Evolutionary conservation across 2,797 vertebrate species (phyloP).

Genomic region (Sebastes oblongus): DNA sequence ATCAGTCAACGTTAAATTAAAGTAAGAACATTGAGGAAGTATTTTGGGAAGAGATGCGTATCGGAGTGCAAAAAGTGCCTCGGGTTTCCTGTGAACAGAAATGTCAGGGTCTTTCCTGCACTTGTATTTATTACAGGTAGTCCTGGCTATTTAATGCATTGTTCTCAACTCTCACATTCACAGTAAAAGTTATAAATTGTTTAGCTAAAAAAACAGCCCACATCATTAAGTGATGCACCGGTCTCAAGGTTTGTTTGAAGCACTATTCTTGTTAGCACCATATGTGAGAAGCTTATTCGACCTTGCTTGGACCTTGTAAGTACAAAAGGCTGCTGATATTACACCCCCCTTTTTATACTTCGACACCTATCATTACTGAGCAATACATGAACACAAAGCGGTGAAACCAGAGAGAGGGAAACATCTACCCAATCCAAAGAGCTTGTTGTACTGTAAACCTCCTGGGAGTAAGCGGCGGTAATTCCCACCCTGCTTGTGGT

Average conservation of each 20-base stretch:
- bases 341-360: neutral
- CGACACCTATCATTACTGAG: neutral
- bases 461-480: neutral
- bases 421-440: neutral
- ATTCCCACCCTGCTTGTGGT: neutral
- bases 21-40: neutral
- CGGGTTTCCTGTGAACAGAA: neutral
- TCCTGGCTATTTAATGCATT: neutral
- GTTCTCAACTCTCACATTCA: neutral
- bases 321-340: neutral
- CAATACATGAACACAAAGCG: neutral
- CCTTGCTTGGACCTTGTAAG: no score
- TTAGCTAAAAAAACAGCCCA: neutral
- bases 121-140: neutral
- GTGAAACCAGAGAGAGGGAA: constrained; percentile 21
- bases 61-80: neutral
- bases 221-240: neutral
- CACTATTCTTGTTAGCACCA: no score
- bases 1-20: neutral
- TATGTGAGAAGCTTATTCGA: no score
- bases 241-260: no score
- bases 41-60: neutral
- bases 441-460: neutral
- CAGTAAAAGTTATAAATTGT: neutral
- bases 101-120: neutral